Percentiles rank a stretch among this genome's conserved stretches.
These are phyloP conservation scores for Leptothorax acervorum DNA, from an alignment of 2,888 invertebrate species.

Conservation along the genomic window DNA sequence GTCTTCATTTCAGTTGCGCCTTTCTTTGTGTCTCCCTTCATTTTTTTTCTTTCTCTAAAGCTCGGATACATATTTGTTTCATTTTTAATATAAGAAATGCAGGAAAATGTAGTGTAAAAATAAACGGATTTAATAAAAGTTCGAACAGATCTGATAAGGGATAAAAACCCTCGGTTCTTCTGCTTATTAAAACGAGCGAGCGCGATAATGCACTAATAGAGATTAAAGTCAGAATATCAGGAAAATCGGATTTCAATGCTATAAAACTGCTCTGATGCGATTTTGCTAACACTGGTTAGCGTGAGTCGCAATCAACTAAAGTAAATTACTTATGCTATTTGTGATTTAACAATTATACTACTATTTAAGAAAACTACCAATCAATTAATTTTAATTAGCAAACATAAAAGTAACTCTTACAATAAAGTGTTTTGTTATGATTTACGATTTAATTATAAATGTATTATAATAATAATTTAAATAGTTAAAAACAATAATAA, in stretches of 20 bases:
- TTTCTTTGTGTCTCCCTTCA: slow-evolving; percentile 19
- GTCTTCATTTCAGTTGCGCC: background rate
- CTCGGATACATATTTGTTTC: slow-evolving; percentile 30
- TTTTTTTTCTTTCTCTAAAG: slow-evolving; percentile 25
- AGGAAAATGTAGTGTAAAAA: background rate
- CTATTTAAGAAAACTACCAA: background rate
- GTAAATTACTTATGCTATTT: background rate
- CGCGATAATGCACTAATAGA: slow-evolving; percentile 18
- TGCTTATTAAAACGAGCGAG: background rate
- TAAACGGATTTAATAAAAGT: background rate
- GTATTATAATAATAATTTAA: background rate
- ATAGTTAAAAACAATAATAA: background rate
- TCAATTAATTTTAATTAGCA: background rate
- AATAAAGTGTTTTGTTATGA: background rate
- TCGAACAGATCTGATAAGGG: background rate
- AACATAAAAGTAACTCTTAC: background rate
- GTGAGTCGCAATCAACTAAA: background rate
- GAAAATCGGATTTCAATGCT: background rate
- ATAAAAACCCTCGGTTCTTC: background rate
- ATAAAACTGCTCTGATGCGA: background rate
- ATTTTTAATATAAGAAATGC: background rate
- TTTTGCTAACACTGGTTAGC: background rate
- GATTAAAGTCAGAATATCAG: slow-evolving; percentile 8
- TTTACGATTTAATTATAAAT: background rate
- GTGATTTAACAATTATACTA: background rate